A percentile compares a stretch with the other conserved stretches of the same genome.
These are phyloP conservation scores for Lipophrys pholis DNA, from an alignment of 2,113 vertebrate genomes.

Conservation along the genomic window DNA sequence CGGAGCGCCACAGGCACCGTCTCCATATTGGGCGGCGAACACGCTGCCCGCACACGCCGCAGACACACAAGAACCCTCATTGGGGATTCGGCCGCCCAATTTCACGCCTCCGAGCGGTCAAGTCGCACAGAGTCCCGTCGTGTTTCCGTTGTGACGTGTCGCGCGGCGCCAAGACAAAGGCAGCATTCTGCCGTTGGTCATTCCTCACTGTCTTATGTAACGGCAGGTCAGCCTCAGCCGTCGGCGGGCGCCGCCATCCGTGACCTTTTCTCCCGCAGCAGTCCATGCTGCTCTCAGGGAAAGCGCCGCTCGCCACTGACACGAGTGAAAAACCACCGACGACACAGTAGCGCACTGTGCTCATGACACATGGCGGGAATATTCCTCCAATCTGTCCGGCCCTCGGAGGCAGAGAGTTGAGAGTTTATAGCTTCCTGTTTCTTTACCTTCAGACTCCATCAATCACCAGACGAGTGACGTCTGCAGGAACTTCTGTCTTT, in stretches of 20 bases:
- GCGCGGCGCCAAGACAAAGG: constrained; percentile 64
- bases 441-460: background rate
- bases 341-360: constrained; percentile 58
- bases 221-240: constrained; percentile 52
- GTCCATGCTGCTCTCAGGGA: constrained; percentile 59
- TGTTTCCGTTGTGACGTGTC: constrained; percentile 40
- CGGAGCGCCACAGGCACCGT: constrained; percentile 20
- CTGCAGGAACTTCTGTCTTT: no score
- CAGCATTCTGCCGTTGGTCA: constrained; percentile 57
- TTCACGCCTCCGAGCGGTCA: constrained; percentile 47
- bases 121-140: constrained; percentile 24
- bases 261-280: constrained; percentile 61
- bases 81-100: constrained; percentile 40
- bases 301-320: constrained; percentile 46
- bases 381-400: background rate
- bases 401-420: no score
- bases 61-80: constrained; percentile 31
- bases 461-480: no score
- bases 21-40: background rate
- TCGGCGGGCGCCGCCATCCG: constrained; percentile 51
- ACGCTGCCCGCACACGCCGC: constrained; percentile 10
- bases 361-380: background rate
- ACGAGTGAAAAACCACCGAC: constrained; percentile 20
- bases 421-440: no score
- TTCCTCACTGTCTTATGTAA: constrained; percentile 57